Evolutionary conservation across 1,140 invertebrate genomes (phyloP), one percentile per base, ranked within the genome.

Genomic region (Drosophila quadrilineata): DNA sequence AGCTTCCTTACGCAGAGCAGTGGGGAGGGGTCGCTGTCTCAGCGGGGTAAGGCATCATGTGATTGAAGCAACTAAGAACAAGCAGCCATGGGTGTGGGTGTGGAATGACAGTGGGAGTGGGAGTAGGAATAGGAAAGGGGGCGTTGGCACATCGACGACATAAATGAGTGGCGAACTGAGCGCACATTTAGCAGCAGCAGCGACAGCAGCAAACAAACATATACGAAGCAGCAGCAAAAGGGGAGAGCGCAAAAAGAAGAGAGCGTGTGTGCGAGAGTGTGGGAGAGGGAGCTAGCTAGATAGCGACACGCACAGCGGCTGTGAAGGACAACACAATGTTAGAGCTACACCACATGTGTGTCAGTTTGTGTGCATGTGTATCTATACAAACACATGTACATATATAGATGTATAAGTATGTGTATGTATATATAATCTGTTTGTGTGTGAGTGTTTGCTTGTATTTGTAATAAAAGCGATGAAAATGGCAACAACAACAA

Each of bases 391-490:
- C 17, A 19, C n/a, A 48, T 16, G 14, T 0, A 31, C 17, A 33
- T 1, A 33, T 21, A 9, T 6, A 48, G 10, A 45, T 45, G 6
- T 17, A 36, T n/a, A 35, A 4, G 36, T 36, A 52, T 12, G 14
- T 12, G 9, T 45, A 45, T 45, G n/a, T 45, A 45, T 45, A 26
- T 45, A 26, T 31, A 24, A 31, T 36, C 21, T 26, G 14, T 28
- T 19, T 49, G 14, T 38, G 50, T 45, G 19, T 46, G 36, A 31
- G 28, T 45, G 33, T 33, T 53, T 66, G 63, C 67, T 63, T 80
- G 72, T 75, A 70, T 84, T 85, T 84, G 77, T 76, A 84, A 84
- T 84, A 84, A 85, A 85, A 84, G 80, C 79, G 74, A 79, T 85
- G 79, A 85, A 84, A 84, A 84, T 85, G 77, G 77, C 79, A 84